phyloP scores from a whole-genome alignment of 2,888 invertebrate species.

The Neoascia interrupta region DNA sequence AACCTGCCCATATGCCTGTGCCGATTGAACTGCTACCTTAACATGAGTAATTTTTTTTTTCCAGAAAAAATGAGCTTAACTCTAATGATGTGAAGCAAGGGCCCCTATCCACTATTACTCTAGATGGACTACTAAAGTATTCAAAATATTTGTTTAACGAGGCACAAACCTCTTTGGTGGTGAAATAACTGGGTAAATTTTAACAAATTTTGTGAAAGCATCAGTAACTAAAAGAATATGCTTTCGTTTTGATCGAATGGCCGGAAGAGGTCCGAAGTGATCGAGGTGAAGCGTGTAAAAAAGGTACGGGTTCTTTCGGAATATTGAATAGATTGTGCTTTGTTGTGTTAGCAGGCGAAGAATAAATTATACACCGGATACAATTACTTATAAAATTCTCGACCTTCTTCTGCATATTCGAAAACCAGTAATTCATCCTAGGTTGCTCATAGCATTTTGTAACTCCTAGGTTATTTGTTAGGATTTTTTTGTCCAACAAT shows the following conservation, averaged over 20 bases:
- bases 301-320: not conserved
- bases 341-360: constrained; percentile 70
- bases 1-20: constrained; percentile 73
- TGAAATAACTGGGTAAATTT: constrained; percentile 1
- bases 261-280: constrained; percentile 2
- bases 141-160: constrained; percentile 12
- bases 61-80: constrained; percentile 50
- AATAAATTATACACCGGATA: constrained; percentile 75
- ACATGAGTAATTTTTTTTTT: constrained; percentile 68
- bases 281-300: constrained; percentile 5
- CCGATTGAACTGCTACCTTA: constrained; percentile 71
- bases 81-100: constrained; percentile 34
- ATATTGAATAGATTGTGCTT: not conserved
- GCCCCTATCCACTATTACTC: constrained; percentile 70
- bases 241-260: not conserved
- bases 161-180: constrained; percentile 21
- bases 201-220: constrained; percentile 14
- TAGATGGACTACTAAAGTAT: constrained; percentile 5
- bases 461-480: constrained; percentile 1
- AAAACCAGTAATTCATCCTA: constrained; percentile 76
- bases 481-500: constrained; percentile 17
- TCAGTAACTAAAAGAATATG: constrained; percentile 1
- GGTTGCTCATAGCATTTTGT: constrained; percentile 32
- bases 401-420: constrained; percentile 75
- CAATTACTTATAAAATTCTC: constrained; percentile 77